A percentile compares a stretch with the other conserved stretches of the same genome.
Conservation (phyloP, 2,113 vertebrate species). For the Glaucidium brasilianum region DNA sequence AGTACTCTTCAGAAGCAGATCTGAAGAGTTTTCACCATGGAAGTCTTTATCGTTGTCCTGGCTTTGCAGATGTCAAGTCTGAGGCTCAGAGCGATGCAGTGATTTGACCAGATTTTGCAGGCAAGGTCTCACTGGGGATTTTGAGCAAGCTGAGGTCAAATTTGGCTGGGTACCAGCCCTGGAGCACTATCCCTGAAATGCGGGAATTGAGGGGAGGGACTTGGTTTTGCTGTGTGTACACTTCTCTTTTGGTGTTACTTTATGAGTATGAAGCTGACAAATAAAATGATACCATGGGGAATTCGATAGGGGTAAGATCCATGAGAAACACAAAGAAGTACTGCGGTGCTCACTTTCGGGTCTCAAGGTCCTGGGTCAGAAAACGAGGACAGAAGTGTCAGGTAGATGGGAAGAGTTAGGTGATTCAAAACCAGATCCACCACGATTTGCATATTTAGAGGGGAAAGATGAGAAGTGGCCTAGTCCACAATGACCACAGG, state of each 20-base stretch:
- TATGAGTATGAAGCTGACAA: not conserved
- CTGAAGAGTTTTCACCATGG: not conserved
- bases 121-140: not conserved
- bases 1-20: not conserved
- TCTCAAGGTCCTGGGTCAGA: not conserved
- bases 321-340: not conserved
- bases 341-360: rapidly evolving
- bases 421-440: not conserved
- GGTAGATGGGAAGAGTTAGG: not conserved
- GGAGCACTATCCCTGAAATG: not conserved
- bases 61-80: not conserved
- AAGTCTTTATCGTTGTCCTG: not conserved
- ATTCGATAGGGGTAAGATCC: not conserved
- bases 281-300: not conserved
- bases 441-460: not conserved
- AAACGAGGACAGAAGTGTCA: not conserved
- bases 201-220: not conserved
- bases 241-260: not conserved
- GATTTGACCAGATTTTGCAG: not conserved
- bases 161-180: not conserved
- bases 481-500: not conserved
- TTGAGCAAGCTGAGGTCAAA: not conserved
- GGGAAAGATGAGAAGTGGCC: not conserved
- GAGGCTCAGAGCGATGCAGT: not conserved
- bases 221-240: rapidly evolving